phyloP scores from a whole-genome alignment of 2,113 vertebrate species.

The Theropithecus gelada region DNA sequence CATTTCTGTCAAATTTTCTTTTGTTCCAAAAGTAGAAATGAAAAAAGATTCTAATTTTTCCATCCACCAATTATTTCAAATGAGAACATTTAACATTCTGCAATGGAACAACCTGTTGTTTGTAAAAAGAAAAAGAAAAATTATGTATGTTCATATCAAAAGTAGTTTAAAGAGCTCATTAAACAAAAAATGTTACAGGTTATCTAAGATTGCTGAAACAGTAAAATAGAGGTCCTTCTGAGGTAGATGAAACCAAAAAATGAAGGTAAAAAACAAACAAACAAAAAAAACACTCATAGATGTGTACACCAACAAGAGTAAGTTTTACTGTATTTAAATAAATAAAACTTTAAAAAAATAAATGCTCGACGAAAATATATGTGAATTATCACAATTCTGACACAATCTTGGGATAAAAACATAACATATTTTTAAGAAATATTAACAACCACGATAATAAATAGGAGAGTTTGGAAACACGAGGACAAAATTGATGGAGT shows the following conservation, averaged over 20 bases:
- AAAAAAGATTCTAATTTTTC: not conserved
- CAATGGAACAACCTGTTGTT: not conserved
- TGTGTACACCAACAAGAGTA: not conserved
- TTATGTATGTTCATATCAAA: not conserved
- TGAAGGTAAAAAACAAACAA: not conserved
- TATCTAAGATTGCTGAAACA: not conserved
- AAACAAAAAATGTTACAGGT: not conserved
- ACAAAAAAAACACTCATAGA: not conserved
- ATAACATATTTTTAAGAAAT: not conserved
- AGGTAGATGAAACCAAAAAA: not conserved
- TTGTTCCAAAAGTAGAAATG: not conserved
- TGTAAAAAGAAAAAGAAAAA: not conserved
- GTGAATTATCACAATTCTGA: not conserved
- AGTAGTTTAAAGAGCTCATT: not conserved
- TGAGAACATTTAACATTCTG: not conserved
- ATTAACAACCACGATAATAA: not conserved
- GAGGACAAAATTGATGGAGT: not conserved
- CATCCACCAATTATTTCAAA: not conserved
- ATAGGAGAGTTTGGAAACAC: not conserved
- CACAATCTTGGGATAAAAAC: not conserved
- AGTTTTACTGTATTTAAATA: not conserved
- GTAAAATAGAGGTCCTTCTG: not conserved
- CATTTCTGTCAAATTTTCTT: not conserved
- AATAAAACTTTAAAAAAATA: not conserved
- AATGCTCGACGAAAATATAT: not conserved